Evolutionary conservation across 2,888 invertebrate species (phyloP).

Genomic region (Acanthoscelides obtectus): DNA sequence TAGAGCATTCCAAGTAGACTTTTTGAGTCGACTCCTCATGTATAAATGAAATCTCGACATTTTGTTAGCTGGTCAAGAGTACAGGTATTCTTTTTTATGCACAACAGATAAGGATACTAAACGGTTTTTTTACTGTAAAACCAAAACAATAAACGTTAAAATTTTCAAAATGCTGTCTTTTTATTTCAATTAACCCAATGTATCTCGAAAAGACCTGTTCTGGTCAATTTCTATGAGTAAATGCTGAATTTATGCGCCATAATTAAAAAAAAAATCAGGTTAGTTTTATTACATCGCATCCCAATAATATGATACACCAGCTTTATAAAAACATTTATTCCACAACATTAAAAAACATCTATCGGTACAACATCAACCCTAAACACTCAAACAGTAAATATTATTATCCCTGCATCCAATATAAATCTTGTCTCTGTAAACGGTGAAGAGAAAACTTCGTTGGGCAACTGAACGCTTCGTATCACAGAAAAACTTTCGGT

Average conservation of each 20-base stretch:
- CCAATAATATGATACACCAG: too few species aligned
- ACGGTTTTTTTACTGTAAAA: neutral
- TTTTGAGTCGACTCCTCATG: neutral
- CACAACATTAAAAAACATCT: too few species aligned
- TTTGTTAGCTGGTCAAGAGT: neutral
- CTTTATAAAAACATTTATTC: too few species aligned
- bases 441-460: slow-evolving; percentile 76
- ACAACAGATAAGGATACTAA: neutral
- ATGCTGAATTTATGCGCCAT: too few species aligned
- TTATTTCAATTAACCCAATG: too few species aligned
- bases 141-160: neutral
- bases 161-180: neutral
- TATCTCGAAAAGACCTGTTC: too few species aligned
- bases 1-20: neutral
- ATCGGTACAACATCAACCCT: too few species aligned
- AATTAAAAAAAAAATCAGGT: too few species aligned
- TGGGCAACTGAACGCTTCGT: slow-evolving; percentile 51
- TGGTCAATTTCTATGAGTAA: too few species aligned
- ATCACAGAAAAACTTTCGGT: slow-evolving; percentile 49
- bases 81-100: neutral
- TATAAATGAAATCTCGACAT: neutral
- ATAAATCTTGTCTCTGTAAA: slow-evolving; percentile 55
- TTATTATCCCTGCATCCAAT: slow-evolving; percentile 79
- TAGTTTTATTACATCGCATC: too few species aligned
- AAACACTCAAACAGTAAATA: slow-evolving; percentile 56